Conservation (phyloP, 2,888 invertebrate species). For the Abrostola triplasia region DNA sequence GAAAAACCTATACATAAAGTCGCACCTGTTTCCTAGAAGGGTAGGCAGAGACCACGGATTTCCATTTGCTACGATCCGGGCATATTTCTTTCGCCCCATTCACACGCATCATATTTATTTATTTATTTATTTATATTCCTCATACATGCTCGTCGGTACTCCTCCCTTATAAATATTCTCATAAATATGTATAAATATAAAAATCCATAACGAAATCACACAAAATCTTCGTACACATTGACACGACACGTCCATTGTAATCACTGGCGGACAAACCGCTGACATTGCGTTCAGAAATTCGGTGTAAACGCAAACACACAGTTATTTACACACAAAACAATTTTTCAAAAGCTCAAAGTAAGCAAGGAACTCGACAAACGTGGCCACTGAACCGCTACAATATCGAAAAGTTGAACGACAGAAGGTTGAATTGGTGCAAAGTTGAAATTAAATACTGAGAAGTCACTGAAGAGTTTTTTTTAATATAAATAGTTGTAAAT, state of each 20-base stretch:
- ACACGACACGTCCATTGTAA: constrained; percentile 36
- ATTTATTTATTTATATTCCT: no score
- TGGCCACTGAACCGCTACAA: constrained; percentile 47
- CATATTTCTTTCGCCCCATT: no score
- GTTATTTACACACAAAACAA: constrained; percentile 55
- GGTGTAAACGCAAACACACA: constrained; percentile 49
- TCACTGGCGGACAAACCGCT: constrained; percentile 33
- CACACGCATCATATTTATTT: no score
- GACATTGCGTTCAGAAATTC: constrained; percentile 35
- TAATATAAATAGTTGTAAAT: no score
- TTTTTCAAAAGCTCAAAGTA: constrained; percentile 56
- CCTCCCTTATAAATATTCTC: not conserved
- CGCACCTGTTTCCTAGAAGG: no score
- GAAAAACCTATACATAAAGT: no score
- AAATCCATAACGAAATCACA: constrained; percentile 15
- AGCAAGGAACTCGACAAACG: constrained; percentile 48
- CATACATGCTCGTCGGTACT: no score
- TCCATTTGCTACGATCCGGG: no score
- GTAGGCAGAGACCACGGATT: no score
- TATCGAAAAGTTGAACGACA: constrained; percentile 16
- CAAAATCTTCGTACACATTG: constrained; percentile 15
- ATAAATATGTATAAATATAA: not conserved
- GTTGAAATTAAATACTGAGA: not conserved
- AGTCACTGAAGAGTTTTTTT: no score
- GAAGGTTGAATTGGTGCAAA: constrained; percentile 27